A percentile compares a stretch with the other conserved stretches of the same genome.
Evolutionary conservation across 2,888 invertebrate genomes (phyloP).

Genomic region (Eilema griseolum): DNA sequence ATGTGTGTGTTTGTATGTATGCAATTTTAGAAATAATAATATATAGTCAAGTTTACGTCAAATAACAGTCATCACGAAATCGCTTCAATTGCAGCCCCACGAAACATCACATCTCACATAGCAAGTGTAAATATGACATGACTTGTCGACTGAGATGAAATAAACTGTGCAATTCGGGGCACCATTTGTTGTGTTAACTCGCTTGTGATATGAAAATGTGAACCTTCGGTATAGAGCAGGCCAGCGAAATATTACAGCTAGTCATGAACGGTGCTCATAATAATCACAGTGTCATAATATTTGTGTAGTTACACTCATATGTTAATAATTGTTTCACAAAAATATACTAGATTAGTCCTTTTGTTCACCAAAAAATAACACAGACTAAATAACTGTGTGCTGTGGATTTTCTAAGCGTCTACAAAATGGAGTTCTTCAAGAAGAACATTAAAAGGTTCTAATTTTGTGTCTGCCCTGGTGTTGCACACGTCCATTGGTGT

Average conservation of each 20-base stretch:
- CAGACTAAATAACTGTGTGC: no score
- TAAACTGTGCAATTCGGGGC: constrained; percentile 80
- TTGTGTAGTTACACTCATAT: not conserved
- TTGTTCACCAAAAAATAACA: no score
- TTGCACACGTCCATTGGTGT: no score
- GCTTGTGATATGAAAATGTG: constrained; percentile 66
- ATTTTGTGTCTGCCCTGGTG: no score
- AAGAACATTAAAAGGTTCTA: no score
- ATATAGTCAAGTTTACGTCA: not conserved
- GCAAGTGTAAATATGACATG: constrained; percentile 80
- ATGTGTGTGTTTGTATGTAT: no score
- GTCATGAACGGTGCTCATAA: not conserved
- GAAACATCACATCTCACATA: constrained; percentile 60
- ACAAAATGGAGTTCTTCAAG: no score
- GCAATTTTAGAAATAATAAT: no score
- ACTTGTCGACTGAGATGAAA: constrained; percentile 79
- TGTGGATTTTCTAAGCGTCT: no score
- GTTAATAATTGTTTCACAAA: no score
- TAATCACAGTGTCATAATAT: not conserved
- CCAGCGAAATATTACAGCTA: constrained; percentile 11
- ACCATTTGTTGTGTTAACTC: constrained; percentile 73
- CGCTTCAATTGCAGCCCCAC: constrained; percentile 54
- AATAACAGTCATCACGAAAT: not conserved
- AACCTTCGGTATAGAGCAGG: constrained; percentile 33
- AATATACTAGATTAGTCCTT: no score